These are phyloP conservation scores for Euleptes europaea DNA, from an alignment of 2,113 vertebrate species.

Conservation along the genomic window DNA sequence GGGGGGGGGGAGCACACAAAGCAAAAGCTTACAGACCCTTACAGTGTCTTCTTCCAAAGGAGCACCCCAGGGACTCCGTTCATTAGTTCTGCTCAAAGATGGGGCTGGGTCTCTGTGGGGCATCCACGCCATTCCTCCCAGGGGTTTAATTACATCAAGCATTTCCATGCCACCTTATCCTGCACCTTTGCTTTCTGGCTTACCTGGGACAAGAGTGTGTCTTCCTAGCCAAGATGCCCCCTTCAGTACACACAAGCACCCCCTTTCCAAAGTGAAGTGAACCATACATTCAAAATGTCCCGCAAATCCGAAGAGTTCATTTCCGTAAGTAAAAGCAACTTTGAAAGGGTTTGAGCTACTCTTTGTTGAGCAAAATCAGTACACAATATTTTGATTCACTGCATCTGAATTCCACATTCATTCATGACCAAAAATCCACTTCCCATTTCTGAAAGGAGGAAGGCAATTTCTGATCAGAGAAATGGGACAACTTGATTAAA, in stretches of 20 bases:
- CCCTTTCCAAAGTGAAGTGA: neutral
- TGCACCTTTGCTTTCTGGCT: neutral
- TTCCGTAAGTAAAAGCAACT: neutral
- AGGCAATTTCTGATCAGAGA: neutral
- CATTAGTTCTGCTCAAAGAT: neutral
- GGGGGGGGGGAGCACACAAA: too few relatives aligned
- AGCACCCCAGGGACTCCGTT: neutral
- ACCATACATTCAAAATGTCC: neutral
- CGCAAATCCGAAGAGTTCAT: neutral
- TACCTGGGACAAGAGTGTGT: neutral
- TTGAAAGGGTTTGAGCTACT: neutral
- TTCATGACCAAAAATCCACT: neutral
- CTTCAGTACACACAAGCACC: neutral
- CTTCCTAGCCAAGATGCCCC: neutral
- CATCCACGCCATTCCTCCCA: neutral
- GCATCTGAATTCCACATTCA: neutral
- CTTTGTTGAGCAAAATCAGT: neutral
- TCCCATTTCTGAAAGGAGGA: neutral
- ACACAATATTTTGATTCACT: neutral
- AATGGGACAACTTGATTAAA: neutral
- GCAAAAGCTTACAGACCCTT: too few relatives aligned
- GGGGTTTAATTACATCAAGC: neutral
- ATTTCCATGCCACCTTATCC: neutral
- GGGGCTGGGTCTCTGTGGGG: neutral
- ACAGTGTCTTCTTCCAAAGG: neutral